Base-by-base conservation (phyloP, 2,797 vertebrate species). In the Todus mexicanus region DNA sequence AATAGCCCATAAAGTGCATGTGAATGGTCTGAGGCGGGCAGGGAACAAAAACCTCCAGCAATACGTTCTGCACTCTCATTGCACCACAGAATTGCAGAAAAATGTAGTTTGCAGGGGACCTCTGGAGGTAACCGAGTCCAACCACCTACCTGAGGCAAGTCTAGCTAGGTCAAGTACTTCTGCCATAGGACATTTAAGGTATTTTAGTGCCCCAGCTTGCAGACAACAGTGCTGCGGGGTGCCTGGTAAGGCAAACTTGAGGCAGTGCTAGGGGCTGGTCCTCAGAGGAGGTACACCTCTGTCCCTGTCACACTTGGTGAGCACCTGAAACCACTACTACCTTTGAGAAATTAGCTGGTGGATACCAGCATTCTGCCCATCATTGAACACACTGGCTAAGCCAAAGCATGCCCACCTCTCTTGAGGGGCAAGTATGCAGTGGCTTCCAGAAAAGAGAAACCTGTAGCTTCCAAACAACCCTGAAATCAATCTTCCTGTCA, bases 221-320 rank as follows among this genome's bases (percentile, higher is more conserved):
- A 47, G 40, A 25, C 0, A 0, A 15, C 21, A n/a, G 22, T 14
- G 31, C 11, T 4, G 3, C 43, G 37, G 14, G 10, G 6, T 61
- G 22, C 22, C 27, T 68, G 8, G 2, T 10, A 4, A 10, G 25
- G 42, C 57, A 42, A 54, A 43, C 15, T 6, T 47, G 31, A 76
- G 31, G 45, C 47, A 63, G 18, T 1, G 2, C 42, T 42, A 23
- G 12, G 7, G 37, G 9, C 31, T 75, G 37, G 12, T 77, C 37
- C 60, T 77, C 50, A 35, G 33, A 53, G 26, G 19, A 37, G 43
- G 7, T 27, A 9, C 12, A 7, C 25, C 89, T 20, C 48, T 3
- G 10, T 35, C 35, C 11, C 59, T 38, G 20, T 23, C 47, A 78
- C 5, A 5, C 9, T 3, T 15, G 18, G 15, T 47, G 47, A 26